Base-by-base conservation (phyloP, 1,140 invertebrate genomes). In the Rhagoletis pomonella region DNA sequence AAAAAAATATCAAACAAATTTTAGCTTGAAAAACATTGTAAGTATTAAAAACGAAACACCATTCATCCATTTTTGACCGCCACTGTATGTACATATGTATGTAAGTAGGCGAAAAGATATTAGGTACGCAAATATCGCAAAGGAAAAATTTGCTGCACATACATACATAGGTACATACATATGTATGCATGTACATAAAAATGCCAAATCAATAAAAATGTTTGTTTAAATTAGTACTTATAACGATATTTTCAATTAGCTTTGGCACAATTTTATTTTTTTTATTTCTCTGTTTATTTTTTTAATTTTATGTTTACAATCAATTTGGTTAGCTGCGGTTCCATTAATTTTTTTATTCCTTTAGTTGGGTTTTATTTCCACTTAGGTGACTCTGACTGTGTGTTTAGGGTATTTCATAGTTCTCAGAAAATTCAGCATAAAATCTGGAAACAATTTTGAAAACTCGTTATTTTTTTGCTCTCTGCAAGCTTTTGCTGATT, bases 131-230 rank as follows among this genome's bases (percentile, higher is more conserved):
- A 17, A 64, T 64, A 64, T 64, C 4, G 62, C 64, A 39, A 39
- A 29, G 29, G 29, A 29, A 29, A 29, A 29, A 29, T 29, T 29
- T 29, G 64, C 14, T 39, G 65, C 29, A 29, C 29, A 29, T 29
- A 29, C n/a, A n/a, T n/a, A n/a, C 42, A 42, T 73, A 62, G 4
- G 64, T 67, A 67, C 60, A 14, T 62, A 55, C 9, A 12, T 62
- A 62, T 62, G 12, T 62, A 29, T 62, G 60, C 60, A 62, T 14
- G n/a, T 62, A 14, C 17, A 81, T 4, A 47, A 44, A 55, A 65
- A 69, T 62, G 64, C 62, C 42, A 62, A 86, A 86, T 86, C 86
- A 86, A 86, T 67, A 65, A 86, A 86, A 67, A 19, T 65, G 50
- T 86, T 86, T 86, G 86, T 86, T 67, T 42, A 86, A 86, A 3